A percentile compares a stretch with the other conserved stretches of the same genome.
phyloP scores from a whole-genome alignment of 2,113 vertebrate species.

The Apistogramma diplotaenia region DNA sequence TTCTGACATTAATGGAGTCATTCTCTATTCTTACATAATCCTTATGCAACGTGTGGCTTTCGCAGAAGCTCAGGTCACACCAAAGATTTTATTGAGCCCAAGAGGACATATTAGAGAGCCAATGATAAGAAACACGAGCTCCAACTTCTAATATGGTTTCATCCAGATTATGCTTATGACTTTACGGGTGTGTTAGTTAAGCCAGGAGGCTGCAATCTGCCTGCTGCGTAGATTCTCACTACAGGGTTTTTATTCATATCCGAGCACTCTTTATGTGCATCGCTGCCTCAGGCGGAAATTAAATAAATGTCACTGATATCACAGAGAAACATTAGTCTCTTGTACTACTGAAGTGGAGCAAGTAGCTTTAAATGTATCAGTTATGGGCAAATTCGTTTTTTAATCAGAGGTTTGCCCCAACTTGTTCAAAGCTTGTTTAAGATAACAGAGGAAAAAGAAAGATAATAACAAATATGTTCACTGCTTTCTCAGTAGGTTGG shows the following conservation, averaged over 20 bases:
- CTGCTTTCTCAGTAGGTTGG: not conserved
- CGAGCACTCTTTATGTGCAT: not conserved
- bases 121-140: conserved; percentile 32
- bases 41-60: not conserved
- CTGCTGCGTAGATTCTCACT: conserved; percentile 1
- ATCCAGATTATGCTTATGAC: not conserved
- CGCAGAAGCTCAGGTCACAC: not conserved
- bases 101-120: not conserved
- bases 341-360: not conserved
- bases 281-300: not conserved
- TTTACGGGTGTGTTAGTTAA: not conserved
- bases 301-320: conserved; percentile 14
- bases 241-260: not conserved
- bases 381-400: not conserved
- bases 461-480: not conserved
- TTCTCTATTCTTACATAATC: conserved; percentile 10
- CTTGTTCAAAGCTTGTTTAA: not conserved
- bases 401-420: conserved; percentile 3
- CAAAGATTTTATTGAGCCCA: not conserved
- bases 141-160: not conserved
- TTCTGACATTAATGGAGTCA: not conserved
- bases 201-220: not conserved
- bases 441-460: not conserved
- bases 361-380: not conserved
- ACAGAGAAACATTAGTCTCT: conserved; percentile 6